Conservation (phyloP, 2,797 vertebrate genomes). For the Tinamus major region DNA sequence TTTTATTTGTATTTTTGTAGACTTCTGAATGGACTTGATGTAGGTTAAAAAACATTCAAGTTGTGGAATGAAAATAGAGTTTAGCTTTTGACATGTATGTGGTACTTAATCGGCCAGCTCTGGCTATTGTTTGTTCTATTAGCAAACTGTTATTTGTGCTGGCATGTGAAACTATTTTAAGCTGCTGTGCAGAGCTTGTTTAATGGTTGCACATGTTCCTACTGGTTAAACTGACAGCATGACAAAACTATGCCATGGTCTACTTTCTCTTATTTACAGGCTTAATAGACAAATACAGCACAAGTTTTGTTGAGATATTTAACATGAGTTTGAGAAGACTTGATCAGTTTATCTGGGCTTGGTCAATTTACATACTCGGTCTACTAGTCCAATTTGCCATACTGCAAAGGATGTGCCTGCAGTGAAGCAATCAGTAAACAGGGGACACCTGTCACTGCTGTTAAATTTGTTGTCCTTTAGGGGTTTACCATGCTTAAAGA, state of each 20-base stretch:
- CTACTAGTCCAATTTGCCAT: neutral
- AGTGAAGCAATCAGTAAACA: neutral
- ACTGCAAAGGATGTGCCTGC: neutral
- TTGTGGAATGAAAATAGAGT: conserved; percentile 26
- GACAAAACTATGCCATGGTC: neutral
- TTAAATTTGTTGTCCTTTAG: neutral
- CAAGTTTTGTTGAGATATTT: neutral
- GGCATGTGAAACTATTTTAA: conserved; percentile 62
- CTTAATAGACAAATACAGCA: neutral
- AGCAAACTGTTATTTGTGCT: conserved; percentile 56
- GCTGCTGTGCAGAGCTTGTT: conserved; percentile 41
- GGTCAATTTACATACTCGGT: neutral
- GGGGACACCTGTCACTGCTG: neutral
- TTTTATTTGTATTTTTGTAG: neutral
- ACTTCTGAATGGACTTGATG: neutral
- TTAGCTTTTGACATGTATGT: neutral
- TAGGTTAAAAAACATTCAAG: conserved; percentile 3
- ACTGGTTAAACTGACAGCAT: conserved; percentile 7
- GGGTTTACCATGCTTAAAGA: neutral
- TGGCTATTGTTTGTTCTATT: conserved; percentile 62
- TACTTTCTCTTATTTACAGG: neutral
- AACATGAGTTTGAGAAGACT: neutral
- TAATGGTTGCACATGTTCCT: conserved; percentile 48
- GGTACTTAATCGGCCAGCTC: neutral
- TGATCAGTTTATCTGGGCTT: neutral